phyloP scores from a whole-genome alignment of 2,888 invertebrate genomes.

The Pachydiplax longipennis region DNA sequence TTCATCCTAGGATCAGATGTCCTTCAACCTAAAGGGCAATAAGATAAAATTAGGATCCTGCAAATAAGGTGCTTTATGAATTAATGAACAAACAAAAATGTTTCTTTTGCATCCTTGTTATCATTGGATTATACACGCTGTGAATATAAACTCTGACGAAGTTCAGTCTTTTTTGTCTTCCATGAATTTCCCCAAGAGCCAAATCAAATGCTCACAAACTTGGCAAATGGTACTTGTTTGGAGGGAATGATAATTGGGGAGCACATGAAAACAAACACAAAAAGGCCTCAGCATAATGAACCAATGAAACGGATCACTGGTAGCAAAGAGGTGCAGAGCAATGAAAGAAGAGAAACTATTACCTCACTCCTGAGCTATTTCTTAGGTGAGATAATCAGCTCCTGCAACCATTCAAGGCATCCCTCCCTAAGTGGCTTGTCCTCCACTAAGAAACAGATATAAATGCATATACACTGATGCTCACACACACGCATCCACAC shows the following conservation, averaged over 20 bases:
- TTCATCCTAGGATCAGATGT: not conserved
- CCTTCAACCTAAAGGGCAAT: not conserved
- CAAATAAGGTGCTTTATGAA: not conserved
- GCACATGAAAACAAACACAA: slow-evolving; percentile 30
- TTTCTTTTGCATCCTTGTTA: not conserved
- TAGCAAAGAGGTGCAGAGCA: not conserved
- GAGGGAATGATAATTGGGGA: slow-evolving; percentile 31
- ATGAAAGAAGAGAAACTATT: not conserved
- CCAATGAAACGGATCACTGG: slow-evolving; percentile 1
- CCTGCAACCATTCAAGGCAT: not conserved
- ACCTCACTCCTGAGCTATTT: not conserved
- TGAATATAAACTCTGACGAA: slow-evolving; percentile 28
- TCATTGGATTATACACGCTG: not conserved
- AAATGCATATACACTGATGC: slow-evolving; percentile 32
- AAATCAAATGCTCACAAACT: slow-evolving; percentile 31
- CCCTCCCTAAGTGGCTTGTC: not conserved
- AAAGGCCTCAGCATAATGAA: not conserved
- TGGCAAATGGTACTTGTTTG: slow-evolving; percentile 33
- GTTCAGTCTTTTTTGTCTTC: slow-evolving; percentile 44
- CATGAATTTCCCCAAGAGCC: slow-evolving; percentile 2
- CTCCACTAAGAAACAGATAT: slow-evolving; percentile 30
- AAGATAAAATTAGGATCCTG: not conserved
- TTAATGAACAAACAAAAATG: not conserved
- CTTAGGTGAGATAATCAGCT: not conserved
- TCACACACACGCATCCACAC: slow-evolving; percentile 34